phyloP scores from a whole-genome alignment of 2,797 vertebrate genomes.

The Sarcophilus harrisii region DNA sequence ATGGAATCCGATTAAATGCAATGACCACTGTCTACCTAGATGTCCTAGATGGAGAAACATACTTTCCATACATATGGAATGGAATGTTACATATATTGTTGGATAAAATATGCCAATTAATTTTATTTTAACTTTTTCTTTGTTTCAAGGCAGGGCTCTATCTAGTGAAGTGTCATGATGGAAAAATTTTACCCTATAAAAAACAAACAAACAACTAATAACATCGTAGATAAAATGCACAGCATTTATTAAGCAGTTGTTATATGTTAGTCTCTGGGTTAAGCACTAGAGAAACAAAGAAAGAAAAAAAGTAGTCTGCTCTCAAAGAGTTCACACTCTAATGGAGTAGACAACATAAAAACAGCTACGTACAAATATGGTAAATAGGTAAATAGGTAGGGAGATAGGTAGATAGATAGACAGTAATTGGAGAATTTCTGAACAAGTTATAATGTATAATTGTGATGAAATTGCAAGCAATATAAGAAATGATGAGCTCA shows the following conservation, averaged over 20 bases:
- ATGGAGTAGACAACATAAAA: not conserved
- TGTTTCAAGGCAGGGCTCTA: not conserved
- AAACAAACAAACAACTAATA: not conserved
- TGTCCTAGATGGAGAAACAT: not conserved
- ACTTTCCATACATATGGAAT: not conserved
- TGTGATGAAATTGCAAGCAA: too few species aligned
- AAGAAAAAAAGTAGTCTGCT: not conserved
- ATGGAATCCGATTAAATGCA: not conserved
- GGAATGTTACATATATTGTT: not conserved
- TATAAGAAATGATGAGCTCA: too few species aligned
- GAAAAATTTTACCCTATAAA: not conserved
- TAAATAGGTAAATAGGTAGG: too few species aligned
- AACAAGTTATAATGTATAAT: too few species aligned
- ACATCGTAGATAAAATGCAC: not conserved
- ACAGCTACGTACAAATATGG: not conserved
- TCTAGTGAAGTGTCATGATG: not conserved
- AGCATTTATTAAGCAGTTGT: not conserved
- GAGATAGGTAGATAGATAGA: too few species aligned
- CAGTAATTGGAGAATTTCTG: too few species aligned
- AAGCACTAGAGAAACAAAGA: not conserved
- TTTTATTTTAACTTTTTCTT: not conserved
- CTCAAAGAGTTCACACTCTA: not conserved
- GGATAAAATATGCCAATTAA: not conserved
- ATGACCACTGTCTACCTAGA: not conserved
- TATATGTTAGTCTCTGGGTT: not conserved